phyloP scores from a whole-genome alignment of 2,113 vertebrate species.

The Dipodomys stephensi region DNA sequence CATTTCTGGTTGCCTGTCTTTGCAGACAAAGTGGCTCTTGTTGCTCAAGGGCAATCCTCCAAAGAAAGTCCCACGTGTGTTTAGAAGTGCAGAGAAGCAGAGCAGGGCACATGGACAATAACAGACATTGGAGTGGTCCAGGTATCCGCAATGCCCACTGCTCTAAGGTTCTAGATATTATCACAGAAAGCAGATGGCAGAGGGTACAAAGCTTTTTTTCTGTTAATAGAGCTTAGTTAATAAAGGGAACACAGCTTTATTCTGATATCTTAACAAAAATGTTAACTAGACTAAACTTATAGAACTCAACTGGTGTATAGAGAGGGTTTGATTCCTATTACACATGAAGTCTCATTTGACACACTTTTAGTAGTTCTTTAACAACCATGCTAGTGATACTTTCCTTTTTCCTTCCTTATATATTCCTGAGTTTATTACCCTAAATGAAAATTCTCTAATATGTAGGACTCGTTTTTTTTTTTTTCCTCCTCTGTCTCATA shows the following conservation, averaged over 20 bases:
- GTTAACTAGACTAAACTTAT: neutral
- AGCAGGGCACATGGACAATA: neutral
- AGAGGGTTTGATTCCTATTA: neutral
- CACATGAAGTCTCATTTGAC: neutral
- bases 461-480: neutral
- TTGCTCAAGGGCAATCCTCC: neutral
- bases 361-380: conserved; percentile 19
- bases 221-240: conserved; percentile 19
- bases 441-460: neutral
- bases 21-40: neutral
- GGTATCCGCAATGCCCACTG: neutral
- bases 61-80: neutral
- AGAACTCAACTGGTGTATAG: neutral
- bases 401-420: neutral
- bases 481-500: conserved; percentile 3
- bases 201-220: neutral
- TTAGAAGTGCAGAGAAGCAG: neutral
- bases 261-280: neutral
- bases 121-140: neutral
- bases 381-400: neutral
- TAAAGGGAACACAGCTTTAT: neutral
- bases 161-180: neutral
- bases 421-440: neutral
- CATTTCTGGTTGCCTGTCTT: neutral
- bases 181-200: neutral